These are phyloP conservation scores for Corydoras maculifer DNA, from an alignment of 2,113 vertebrate genomes.

Conservation along the genomic window DNA sequence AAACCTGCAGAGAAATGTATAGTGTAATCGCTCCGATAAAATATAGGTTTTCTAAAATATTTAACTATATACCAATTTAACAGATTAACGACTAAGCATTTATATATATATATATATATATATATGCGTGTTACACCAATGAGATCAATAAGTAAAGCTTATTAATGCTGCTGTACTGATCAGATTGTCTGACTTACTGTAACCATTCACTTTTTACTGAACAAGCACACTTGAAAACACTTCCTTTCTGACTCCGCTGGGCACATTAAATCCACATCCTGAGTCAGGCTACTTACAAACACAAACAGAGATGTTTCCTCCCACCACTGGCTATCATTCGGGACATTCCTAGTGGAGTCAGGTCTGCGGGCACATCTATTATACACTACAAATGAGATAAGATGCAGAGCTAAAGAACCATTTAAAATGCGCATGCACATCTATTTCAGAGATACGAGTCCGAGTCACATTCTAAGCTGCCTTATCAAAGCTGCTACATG, in stretches of 20 bases:
- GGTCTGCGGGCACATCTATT: conserved; percentile 51
- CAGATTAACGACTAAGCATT: too few relatives aligned
- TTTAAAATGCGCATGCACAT: conserved; percentile 28
- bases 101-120: too few relatives aligned
- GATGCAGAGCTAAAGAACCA: conserved; percentile 39
- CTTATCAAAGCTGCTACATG: conserved; percentile 18
- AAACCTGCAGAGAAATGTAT: too few relatives aligned
- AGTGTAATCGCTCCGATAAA: too few relatives aligned
- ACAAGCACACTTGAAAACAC: conserved; percentile 14
- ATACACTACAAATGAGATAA: conserved; percentile 50
- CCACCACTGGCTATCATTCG: conserved; percentile 43
- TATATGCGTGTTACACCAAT: too few relatives aligned
- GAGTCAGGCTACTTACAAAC: conserved; percentile 26
- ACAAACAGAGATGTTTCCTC: conserved; percentile 27
- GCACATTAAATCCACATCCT: conserved; percentile 49
- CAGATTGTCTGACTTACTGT: not conserved
- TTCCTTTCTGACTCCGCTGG: conserved; percentile 44
- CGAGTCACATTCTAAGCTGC: conserved; percentile 1
- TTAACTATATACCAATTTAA: too few relatives aligned
- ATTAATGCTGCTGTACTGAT: not conserved
- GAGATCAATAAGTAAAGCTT: not conserved
- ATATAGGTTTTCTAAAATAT: too few relatives aligned
- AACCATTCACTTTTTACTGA: not conserved
- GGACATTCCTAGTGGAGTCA: conserved; percentile 50
- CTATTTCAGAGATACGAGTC: conserved; percentile 18